phyloP scores from a whole-genome alignment of 2,888 invertebrate species.

The Kuschelorhynchus macadamiae region DNA sequence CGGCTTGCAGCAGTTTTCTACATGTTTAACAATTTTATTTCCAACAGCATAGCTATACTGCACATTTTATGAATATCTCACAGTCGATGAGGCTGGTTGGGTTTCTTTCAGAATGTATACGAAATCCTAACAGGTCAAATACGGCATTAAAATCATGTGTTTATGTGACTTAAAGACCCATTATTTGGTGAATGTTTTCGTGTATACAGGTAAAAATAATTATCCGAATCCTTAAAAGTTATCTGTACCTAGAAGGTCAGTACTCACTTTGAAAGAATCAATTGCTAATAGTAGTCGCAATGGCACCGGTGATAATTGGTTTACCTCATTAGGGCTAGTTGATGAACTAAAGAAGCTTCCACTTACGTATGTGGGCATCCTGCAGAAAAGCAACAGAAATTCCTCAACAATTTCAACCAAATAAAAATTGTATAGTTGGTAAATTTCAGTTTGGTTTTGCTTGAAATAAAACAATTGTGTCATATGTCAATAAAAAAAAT shows the following conservation, averaged over 20 bases:
- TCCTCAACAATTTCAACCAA: too few species aligned
- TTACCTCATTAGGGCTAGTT: too few species aligned
- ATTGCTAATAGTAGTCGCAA: conserved; percentile 51
- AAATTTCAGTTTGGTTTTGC: too few species aligned
- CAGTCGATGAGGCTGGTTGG: too few species aligned
- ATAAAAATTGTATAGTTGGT: too few species aligned
- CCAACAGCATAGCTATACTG: not conserved
- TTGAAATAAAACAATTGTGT: too few species aligned
- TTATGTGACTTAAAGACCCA: conserved; percentile 35
- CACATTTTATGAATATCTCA: too few species aligned
- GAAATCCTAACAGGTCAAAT: not conserved
- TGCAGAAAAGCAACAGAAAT: too few species aligned
- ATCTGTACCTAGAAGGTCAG: conserved; percentile 27
- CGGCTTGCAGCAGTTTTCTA: too few species aligned
- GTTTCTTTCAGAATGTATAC: too few species aligned
- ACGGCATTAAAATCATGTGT: conserved; percentile 42
- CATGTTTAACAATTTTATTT: conserved; percentile 15
- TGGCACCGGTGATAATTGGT: conserved; percentile 50
- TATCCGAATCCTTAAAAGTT: conserved; percentile 21
- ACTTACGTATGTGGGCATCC: conserved; percentile 53
- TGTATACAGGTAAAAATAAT: conserved; percentile 28
- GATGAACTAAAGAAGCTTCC: conserved; percentile 49
- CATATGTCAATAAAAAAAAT: too few species aligned
- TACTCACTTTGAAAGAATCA: conserved; percentile 19
- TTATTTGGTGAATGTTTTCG: conserved; percentile 23